A percentile compares a stretch with the other conserved stretches of the same genome.
Evolutionary conservation across 2,113 vertebrate genomes (phyloP).

Genomic region (Platysternon megacephalum): DNA sequence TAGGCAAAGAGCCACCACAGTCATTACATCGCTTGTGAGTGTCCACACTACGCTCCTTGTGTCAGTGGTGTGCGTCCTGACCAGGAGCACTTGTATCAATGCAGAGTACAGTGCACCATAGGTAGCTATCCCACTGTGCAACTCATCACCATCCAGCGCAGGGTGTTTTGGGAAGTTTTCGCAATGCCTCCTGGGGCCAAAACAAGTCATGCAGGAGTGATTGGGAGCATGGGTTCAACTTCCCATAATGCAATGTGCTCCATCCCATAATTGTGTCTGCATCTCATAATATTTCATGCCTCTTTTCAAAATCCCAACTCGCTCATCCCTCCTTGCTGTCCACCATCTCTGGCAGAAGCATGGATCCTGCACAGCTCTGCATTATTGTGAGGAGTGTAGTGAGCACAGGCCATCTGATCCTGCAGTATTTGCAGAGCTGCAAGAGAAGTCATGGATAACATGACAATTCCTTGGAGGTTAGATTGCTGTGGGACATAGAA

Average conservation of each 20-base stretch:
- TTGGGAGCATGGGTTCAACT: not conserved
- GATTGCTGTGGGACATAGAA: no score
- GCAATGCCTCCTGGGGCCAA: not conserved
- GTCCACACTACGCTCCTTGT: not conserved
- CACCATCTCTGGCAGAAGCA: no score
- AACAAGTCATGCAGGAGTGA: not conserved
- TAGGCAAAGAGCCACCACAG: not conserved
- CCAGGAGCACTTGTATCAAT: not conserved
- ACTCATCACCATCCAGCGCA: not conserved
- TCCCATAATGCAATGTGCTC: not conserved
- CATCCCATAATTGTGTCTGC: not conserved
- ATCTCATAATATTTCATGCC: not conserved
- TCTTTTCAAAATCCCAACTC: not conserved
- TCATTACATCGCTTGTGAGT: not conserved
- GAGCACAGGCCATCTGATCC: no score
- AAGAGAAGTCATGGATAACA: no score
- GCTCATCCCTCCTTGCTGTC: no score
- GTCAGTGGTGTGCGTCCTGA: not conserved
- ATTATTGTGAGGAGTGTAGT: no score
- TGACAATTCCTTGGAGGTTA: no score
- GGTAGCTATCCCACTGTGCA: not conserved
- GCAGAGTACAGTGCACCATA: not conserved
- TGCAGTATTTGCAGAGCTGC: no score
- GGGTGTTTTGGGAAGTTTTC: not conserved
- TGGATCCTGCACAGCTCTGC: no score